Evolutionary conservation across 2,797 vertebrate species (phyloP).

Genomic region (Octomys mimax): DNA sequence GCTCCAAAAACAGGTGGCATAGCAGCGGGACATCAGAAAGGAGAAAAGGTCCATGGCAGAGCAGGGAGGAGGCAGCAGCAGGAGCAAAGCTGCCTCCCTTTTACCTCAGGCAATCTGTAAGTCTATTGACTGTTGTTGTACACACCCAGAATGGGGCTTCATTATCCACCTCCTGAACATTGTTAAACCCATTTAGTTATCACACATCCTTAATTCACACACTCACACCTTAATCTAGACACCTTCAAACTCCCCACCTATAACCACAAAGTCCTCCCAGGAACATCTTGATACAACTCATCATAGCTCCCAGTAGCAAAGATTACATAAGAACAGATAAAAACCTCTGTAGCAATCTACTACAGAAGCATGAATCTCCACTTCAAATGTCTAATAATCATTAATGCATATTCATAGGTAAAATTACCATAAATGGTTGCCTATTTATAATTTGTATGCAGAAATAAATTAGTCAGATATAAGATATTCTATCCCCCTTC

Average conservation of each 20-base stretch:
- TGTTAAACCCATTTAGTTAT: background rate
- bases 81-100: background rate
- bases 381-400: background rate
- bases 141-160: background rate
- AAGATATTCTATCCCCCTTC: background rate
- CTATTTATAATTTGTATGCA: constrained; percentile 30
- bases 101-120: background rate
- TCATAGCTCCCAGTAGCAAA: background rate
- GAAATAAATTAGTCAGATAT: constrained; percentile 2
- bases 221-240: background rate
- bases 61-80: background rate
- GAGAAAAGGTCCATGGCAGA: background rate
- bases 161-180: background rate
- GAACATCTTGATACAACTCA: background rate
- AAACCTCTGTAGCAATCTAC: background rate
- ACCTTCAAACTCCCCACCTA: background rate
- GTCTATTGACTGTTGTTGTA: background rate
- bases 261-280: background rate
- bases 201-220: background rate
- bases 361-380: background rate
- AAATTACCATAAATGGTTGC: background rate
- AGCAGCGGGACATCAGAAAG: background rate
- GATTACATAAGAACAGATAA: background rate
- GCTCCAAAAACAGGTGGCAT: background rate
- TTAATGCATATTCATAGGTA: background rate